A percentile compares a stretch with the other conserved stretches of the same genome.
Evolutionary conservation across 2,113 vertebrate species (phyloP).

Genomic region (Anas platyrhynchos): DNA sequence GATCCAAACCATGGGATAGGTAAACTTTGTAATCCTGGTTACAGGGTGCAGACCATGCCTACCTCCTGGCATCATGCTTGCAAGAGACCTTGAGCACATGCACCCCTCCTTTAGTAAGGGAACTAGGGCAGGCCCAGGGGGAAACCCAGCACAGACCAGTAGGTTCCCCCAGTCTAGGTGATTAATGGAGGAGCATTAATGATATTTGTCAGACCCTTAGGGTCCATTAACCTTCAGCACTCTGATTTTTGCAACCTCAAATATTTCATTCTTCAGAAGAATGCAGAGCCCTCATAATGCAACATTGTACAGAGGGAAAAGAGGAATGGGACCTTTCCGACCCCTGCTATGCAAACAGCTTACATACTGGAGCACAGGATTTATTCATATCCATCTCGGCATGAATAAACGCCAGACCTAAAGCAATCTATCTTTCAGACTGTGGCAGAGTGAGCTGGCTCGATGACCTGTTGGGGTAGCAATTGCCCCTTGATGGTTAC

Average conservation of each 20-base stretch:
- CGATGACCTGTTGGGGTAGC: conserved; percentile 9
- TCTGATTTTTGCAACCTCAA: not conserved
- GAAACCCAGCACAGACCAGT: fast-evolving
- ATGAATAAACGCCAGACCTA: not conserved
- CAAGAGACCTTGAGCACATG: not conserved
- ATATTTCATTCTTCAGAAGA: not conserved
- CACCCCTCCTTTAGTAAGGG: not conserved
- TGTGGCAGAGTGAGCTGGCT: conserved; percentile 7
- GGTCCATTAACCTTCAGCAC: not conserved
- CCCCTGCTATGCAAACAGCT: not conserved
- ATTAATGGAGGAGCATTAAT: not conserved
- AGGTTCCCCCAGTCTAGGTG: not conserved
- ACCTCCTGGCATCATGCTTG: not conserved
- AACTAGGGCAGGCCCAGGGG: not conserved
- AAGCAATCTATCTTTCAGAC: conserved; percentile 14
- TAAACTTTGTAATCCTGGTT: not conserved
- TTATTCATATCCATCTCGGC: not conserved
- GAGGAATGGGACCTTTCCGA: not conserved
- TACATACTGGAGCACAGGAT: not conserved
- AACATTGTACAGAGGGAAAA: not conserved
- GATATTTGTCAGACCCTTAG: not conserved
- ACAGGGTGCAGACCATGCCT: not conserved
- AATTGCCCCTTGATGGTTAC: conserved; percentile 14
- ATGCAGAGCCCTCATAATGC: not conserved
- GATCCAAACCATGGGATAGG: not conserved